A percentile compares a stretch with the other conserved stretches of the same genome.
Conservation (phyloP, 2,797 vertebrate genomes). For the Mionectes olivaceus region DNA sequence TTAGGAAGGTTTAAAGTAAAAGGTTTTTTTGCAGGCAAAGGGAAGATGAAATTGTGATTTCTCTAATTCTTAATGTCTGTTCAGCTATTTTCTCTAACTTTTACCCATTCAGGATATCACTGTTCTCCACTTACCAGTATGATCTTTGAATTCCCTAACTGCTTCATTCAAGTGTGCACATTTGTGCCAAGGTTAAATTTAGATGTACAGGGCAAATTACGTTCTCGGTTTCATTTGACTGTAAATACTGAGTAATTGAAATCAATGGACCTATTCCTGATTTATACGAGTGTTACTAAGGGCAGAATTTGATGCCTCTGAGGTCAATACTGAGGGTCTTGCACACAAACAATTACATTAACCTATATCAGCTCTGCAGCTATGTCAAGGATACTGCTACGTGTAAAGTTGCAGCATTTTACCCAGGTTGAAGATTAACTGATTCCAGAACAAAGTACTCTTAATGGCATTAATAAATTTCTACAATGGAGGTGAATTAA, state of each 20-base stretch:
- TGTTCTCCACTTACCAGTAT: neutral
- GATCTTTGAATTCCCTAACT: neutral
- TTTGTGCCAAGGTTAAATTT: conserved; percentile 13
- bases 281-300: neutral
- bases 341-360: neutral
- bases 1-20: neutral
- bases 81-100: neutral
- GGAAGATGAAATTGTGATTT: neutral
- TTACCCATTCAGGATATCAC: neutral
- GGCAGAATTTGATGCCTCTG: neutral
- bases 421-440: neutral
- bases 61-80: neutral
- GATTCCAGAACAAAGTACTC: neutral
- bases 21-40: rapidly evolving
- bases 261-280: neutral
- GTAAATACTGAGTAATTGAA: conserved; percentile 31
- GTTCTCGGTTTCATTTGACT: neutral
- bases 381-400: neutral
- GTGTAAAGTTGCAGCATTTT: neutral
- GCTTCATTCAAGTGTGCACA: neutral
- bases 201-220: neutral
- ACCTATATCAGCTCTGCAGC: neutral
- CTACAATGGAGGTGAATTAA: neutral
- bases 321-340: neutral
- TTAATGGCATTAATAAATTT: neutral